Conservation (phyloP, 2,888 invertebrate species). For the Tenthredo scrophulariae region DNA sequence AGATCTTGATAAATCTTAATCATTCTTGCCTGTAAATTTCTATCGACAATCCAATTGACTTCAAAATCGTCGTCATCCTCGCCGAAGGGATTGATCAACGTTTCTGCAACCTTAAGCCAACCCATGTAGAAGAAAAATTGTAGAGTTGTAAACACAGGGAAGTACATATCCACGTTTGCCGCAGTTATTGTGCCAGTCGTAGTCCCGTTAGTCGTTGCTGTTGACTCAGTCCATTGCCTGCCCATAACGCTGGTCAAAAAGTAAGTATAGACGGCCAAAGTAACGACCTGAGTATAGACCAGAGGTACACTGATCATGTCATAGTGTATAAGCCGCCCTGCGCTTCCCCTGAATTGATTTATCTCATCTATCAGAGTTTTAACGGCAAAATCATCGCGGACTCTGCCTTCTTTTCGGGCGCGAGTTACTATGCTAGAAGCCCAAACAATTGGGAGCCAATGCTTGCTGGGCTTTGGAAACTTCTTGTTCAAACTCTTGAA, state of each 20-base stretch:
- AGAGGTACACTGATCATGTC: conserved; percentile 81
- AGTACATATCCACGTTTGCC: conserved; percentile 89
- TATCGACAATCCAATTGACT: conserved; percentile 95
- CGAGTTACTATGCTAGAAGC: conserved; percentile 93
- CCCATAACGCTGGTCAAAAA: conserved; percentile 94
- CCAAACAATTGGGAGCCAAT: conserved; percentile 96
- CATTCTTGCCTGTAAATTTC: conserved; percentile 87
- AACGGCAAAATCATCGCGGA: conserved; percentile 94
- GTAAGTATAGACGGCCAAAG: conserved; percentile 94
- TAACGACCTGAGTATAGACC: conserved; percentile 87
- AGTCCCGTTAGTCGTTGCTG: conserved; percentile 75
- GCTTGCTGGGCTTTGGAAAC: conserved; percentile 92
- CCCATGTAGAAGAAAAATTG: conserved; percentile 95
- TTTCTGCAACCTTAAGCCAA: conserved; percentile 95
- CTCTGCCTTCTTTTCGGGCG: conserved; percentile 93
- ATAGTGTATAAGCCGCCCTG: conserved; percentile 79
- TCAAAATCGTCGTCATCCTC: conserved; percentile 96
- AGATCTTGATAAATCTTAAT: background rate
- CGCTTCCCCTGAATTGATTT: conserved; percentile 81
- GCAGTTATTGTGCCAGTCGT: conserved; percentile 75
- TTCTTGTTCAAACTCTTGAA: conserved; percentile 89
- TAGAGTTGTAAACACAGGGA: conserved; percentile 93
- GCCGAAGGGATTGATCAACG: conserved; percentile 94
- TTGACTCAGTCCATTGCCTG: conserved; percentile 90
- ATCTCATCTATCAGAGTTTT: conserved; percentile 88